Base-by-base conservation (phyloP, 2,113 vertebrate genomes). In the Neopipo cinnamomea region DNA sequence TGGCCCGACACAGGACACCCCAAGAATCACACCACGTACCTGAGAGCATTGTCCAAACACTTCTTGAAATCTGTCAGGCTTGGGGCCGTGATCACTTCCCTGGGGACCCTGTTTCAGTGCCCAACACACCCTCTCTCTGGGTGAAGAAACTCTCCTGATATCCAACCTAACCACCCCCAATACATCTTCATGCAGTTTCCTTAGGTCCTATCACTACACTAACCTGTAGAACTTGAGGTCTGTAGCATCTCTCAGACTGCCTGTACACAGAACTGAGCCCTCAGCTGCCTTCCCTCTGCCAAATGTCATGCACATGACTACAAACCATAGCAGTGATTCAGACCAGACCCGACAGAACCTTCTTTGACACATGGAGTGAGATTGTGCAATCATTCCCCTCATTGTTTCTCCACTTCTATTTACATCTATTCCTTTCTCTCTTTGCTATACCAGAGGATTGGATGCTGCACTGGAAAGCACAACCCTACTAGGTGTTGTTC, bases 371-470 rank as follows among this genome's bases (percentile, higher is more conserved):
- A 5, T 1, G 14, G 33, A 52, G 41, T 35, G 11, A 30, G 2
- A 1, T 25, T 0, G 0, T 21, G 23, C 1, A 2, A 62, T 41
- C 28, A 5, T 10, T 71, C 9, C 11, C 6, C 12, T 59, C 1
- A 0, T 6, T 19, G 17, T 42, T 59, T 63, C 33, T 50, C 46
- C 62, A 10, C 50, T 67, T 49, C 31, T 46, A 6, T 33, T 86
- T 33, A 39, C 25, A 25, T 47, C 63, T 27, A 4, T 41, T 66
- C 39, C 71, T 66, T 66, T 19, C 42, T 63, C 19, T 58, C 28
- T 24, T 52, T 31, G 49, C 47, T 6, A 0, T 4, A 7, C 24
- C 27, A 28, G 9, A 55, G 23, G n/a, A 59, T 59, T 78, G 68
- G 66, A 75, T 24, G 44, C 22, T 18, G 6, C 5, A 25, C 33